Evolutionary conservation across 2,888 invertebrate genomes (phyloP).

Genomic region (Cosmia trapezina): DNA sequence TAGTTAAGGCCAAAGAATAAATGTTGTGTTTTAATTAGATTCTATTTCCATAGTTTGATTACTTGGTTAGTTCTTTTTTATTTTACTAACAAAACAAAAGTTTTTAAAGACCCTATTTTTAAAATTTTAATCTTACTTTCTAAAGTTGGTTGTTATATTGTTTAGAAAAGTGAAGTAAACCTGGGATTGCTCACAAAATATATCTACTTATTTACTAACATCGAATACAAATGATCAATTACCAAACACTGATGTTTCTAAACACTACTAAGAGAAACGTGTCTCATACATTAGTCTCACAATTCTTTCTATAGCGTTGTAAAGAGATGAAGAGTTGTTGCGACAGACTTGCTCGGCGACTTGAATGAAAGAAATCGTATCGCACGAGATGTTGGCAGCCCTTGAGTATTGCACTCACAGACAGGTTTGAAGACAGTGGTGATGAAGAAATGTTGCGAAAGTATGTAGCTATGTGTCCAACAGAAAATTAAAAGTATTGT

Average conservation of each 20-base stretch:
- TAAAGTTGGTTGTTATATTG: background rate
- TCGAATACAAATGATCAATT: background rate
- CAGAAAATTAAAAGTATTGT: background rate
- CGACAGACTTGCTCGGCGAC: constrained; percentile 35
- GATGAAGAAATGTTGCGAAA: constrained; percentile 5
- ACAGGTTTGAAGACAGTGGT: constrained; percentile 5
- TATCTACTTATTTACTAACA: background rate
- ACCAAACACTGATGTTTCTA: constrained; percentile 17
- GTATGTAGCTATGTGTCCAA: background rate
- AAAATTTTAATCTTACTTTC: background rate
- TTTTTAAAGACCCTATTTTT: background rate
- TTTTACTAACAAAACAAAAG: background rate
- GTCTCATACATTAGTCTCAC: constrained; percentile 36
- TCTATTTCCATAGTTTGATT: background rate
- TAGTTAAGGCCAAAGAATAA: background rate
- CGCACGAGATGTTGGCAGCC: constrained; percentile 16
- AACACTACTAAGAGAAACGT: constrained; percentile 24
- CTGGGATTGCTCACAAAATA: background rate
- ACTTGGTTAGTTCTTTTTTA: background rate
- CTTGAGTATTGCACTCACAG: constrained; percentile 28
- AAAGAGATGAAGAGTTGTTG: constrained; percentile 24
- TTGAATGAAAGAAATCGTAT: constrained; percentile 35
- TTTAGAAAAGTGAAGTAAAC: background rate
- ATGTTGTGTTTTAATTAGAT: background rate
- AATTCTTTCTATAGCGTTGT: constrained; percentile 20